Base-by-base conservation (phyloP, 2,113 vertebrate genomes). In the Struthidea cinerea region DNA sequence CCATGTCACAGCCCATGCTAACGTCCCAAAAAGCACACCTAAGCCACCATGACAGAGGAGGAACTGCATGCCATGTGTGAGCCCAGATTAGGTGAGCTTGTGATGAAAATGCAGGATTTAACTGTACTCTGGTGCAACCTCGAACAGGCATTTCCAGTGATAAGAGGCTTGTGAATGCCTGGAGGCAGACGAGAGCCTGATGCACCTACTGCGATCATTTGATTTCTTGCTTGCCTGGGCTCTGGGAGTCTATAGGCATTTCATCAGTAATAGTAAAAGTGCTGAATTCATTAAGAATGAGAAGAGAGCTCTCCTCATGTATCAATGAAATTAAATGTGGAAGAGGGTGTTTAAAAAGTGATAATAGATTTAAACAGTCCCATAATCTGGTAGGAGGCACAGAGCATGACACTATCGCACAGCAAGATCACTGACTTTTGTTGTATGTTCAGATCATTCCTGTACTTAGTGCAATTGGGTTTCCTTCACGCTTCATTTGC, bases 401-500 rank as follows among this genome's bases (percentile, higher is more conserved):
- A 76, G 78, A 78, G 53, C 82, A 47, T 53, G 81, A 55, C 44
- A 24, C 64, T 67, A 22, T 13, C 9, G 4, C 84, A 41, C 79
- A 84, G 89, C 68, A 63, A 73, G 94, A 87, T 67, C 69, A 56
- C 76, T 92, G 87, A 60, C 41, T 63, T 61, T 69, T 84, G 75
- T 88, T 90, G 46, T 65, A 37, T 55, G 89, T 93, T 94, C 41
- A 76, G 53, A 81, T 90, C 39, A 53, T 93, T 74, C 74, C 44
- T 65, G n/a, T 67, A 65, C 55, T 93, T 79, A 61, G 44, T 80
- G 77, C 90, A 96, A 80, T 86, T 96, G n/a, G 28, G 11, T 93
- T 96, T 89, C 28, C 67, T 94, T 96, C 61, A 76, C 78, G 76
- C 76, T 94, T 91, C 82, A 74, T 95, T 96, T 97, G 30, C 87